A percentile compares a stretch with the other conserved stretches of the same genome.
Evolutionary conservation across 2,888 invertebrate genomes (phyloP).

Genomic region (Tenthredo notha): DNA sequence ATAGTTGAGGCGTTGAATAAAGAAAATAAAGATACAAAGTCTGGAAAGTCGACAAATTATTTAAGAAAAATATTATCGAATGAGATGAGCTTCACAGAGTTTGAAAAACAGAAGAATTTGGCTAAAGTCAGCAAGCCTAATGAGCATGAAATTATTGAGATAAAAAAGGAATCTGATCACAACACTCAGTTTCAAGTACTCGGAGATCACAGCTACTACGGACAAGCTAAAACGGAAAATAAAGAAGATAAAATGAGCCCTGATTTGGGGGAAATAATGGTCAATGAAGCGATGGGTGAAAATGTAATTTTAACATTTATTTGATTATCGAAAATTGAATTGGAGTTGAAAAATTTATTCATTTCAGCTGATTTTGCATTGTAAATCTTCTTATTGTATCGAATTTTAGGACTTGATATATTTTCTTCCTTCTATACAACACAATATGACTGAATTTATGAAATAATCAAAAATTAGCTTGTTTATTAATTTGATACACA

Average conservation of each 20-base stretch:
- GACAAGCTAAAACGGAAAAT: constrained; percentile 61
- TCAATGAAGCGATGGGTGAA: constrained; percentile 67
- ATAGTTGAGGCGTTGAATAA: constrained; percentile 71
- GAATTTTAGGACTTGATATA: background rate
- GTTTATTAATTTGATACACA: background rate
- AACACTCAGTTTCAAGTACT: constrained; percentile 64
- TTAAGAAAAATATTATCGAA: constrained; percentile 72
- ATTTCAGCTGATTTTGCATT: background rate
- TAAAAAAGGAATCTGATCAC: constrained; percentile 51
- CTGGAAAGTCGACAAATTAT: constrained; percentile 71
- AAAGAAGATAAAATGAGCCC: constrained; percentile 59
- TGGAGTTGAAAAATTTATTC: background rate
- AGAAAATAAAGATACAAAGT: constrained; percentile 72
- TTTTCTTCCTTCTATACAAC: background rate
- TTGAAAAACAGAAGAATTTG: constrained; percentile 67
- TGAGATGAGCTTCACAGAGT: constrained; percentile 69
- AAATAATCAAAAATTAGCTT: background rate
- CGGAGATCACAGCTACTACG: constrained; percentile 74
- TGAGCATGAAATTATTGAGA: constrained; percentile 37
- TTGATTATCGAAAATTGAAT: background rate
- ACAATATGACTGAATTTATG: background rate
- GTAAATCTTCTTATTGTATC: background rate
- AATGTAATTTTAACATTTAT: constrained; percentile 67
- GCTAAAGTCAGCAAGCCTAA: constrained; percentile 57
- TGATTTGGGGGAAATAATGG: constrained; percentile 61